Percentiles rank a stretch among this genome's conserved stretches.
Conservation (phyloP, 2,113 vertebrate genomes). For the Labeo rohita region DNA sequence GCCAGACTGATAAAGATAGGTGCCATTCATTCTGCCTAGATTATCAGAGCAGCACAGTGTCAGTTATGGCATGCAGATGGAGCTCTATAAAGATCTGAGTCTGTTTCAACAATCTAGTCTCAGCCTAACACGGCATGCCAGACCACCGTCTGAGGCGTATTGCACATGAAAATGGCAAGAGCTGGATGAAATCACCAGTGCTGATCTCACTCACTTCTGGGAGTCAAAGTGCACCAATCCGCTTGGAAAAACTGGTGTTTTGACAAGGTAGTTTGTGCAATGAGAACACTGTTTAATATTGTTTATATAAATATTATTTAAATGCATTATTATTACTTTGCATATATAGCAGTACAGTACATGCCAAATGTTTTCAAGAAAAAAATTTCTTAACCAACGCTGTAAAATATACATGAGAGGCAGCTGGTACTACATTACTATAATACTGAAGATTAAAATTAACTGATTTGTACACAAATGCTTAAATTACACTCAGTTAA, state of each 20-base stretch:
- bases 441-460: no score
- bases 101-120: neutral
- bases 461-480: no score
- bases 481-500: no score
- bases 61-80: slow-evolving; percentile 17
- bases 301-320: no score
- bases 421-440: no score
- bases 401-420: no score
- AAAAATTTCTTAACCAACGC: no score
- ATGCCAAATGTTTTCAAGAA: no score
- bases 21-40: slow-evolving; percentile 5
- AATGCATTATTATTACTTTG: no score
- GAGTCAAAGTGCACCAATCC: neutral
- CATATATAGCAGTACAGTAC: no score
- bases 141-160: neutral
- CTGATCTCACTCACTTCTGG: neutral
- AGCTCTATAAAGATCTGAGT: slow-evolving; percentile 9
- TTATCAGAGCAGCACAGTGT: slow-evolving; percentile 21
- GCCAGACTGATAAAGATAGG: slow-evolving; percentile 28
- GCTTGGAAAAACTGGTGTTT: neutral
- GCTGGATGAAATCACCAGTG: neutral
- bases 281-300: neutral
- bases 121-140: neutral
- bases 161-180: slow-evolving; percentile 10
- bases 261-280: neutral